Percentiles rank a stretch among this genome's conserved stretches.
These are phyloP conservation scores for Datnioides undecimradiatus DNA, from an alignment of 2,113 vertebrate genomes.

Conservation along the genomic window DNA sequence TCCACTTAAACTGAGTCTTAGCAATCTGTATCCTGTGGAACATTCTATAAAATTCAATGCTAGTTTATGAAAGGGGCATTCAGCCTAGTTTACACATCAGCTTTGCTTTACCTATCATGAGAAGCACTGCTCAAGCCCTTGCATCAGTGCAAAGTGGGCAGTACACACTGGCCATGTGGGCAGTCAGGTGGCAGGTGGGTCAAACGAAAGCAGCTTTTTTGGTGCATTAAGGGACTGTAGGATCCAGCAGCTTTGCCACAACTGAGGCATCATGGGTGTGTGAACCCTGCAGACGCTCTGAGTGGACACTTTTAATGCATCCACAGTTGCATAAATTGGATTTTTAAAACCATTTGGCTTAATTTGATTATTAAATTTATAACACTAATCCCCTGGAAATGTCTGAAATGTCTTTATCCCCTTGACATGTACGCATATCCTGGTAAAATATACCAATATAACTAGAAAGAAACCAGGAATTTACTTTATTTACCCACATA, in stretches of 20 bases:
- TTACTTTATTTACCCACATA: neutral
- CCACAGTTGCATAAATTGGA: neutral
- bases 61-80: neutral
- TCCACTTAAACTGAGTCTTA: neutral
- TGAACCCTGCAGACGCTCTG: neutral
- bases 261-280: neutral
- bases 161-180: too few relatives aligned
- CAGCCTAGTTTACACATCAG: too few relatives aligned
- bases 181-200: neutral
- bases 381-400: neutral
- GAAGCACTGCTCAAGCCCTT: neutral
- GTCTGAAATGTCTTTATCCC: accelerated
- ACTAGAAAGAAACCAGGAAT: neutral
- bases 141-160: too few relatives aligned
- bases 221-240: neutral
- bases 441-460: neutral
- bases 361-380: neutral
- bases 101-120: too few relatives aligned
- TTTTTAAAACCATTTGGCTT: neutral
- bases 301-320: neutral
- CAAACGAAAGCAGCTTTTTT: neutral
- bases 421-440: neutral
- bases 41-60: neutral
- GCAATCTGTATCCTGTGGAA: neutral
- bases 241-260: neutral